Base-by-base conservation (phyloP, 2,113 vertebrate genomes). In the Nymphicus hollandicus region DNA sequence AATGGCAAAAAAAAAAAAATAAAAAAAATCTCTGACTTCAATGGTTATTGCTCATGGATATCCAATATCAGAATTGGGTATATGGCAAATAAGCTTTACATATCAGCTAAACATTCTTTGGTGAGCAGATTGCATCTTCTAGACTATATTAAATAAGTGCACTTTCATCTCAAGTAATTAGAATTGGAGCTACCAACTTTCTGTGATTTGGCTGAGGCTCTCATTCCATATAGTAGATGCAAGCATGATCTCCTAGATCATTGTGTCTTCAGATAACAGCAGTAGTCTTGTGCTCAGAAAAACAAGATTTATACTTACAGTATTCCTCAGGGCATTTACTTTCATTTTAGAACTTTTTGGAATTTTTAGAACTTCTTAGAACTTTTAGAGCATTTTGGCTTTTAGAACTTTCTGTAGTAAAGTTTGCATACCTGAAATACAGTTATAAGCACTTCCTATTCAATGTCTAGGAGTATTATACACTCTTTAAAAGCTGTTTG, bases 331-430 rank as follows among this genome's bases (percentile, higher is more conserved):
- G 66, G 23, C 39, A 68, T 5, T 3, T 68, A 71, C 85, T 92
- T 95, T 88, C 66, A 28, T 73, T 88, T 91, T 41, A 65, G 44
- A 88, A 86, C 19, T 27, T 65, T 69, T 58, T 58, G n/a, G 56
- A 15, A 58, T 23, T 58, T 58, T 58, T 58, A n/a, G 56, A 56
- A 56, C 55, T 56, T 56, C 31, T 19, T 17, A 60, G n/a, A 60
- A 25, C 56, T n/a, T 58, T 58, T 58, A n/a, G 33, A n/a, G 15
- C 3, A 2, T 76, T 93, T 89, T 82, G 41, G 24, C 17, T 73
- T 88, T 91, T 37, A 70, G 49, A 88, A 88, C 17, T 29, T 65
- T 69, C 47, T 43, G 17, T 41, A 24, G 11, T 15, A 83, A 25
- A 64, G 29, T 43, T 23, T 52, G 2, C n/a, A 35, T 61, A 18